Percentiles rank a stretch among this genome's conserved stretches.
Conservation (phyloP, 2,113 vertebrate species). For the Tragelaphus strepsiceros region DNA sequence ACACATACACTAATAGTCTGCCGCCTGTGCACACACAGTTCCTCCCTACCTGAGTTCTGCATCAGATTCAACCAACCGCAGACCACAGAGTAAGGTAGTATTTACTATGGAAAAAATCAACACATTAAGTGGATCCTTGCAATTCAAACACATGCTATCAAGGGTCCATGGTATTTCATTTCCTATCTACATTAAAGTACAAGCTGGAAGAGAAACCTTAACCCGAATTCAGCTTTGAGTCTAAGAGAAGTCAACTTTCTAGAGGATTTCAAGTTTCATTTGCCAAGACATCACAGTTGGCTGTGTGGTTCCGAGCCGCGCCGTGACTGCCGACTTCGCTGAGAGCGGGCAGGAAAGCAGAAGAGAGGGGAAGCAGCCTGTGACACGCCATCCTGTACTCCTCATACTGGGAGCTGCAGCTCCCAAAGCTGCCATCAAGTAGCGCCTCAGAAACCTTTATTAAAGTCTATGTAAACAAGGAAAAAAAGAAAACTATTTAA, state of each 20-base stretch:
- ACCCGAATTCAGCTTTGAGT: slow-evolving; percentile 67
- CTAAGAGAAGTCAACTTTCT: slow-evolving; percentile 27
- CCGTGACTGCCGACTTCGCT: slow-evolving; percentile 68
- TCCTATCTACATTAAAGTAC: slow-evolving; percentile 73
- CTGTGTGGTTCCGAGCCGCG: slow-evolving; percentile 67
- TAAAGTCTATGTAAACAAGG: slow-evolving; percentile 74
- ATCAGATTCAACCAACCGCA: not conserved
- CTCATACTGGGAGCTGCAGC: slow-evolving; percentile 78
- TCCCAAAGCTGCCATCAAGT: slow-evolving; percentile 83
- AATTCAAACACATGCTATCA: not conserved
- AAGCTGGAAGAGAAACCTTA: slow-evolving; percentile 73
- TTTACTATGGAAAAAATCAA: not conserved
- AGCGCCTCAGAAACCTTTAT: slow-evolving; percentile 80
- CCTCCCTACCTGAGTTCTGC: not conserved
- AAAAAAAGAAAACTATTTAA: not conserved
- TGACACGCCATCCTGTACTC: slow-evolving; percentile 82
- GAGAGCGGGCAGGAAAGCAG: slow-evolving; percentile 79
- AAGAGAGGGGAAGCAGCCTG: slow-evolving; percentile 80
- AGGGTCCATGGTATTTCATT: slow-evolving; percentile 46
- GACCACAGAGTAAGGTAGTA: not conserved
- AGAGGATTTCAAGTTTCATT: slow-evolving; percentile 77
- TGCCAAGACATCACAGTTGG: slow-evolving; percentile 76
- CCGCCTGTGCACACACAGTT: not conserved
- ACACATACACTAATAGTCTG: not conserved
- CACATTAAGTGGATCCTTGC: not conserved